Evolutionary conservation across 2,888 invertebrate species (phyloP).

Genomic region (Archaeoteleia sp.): DNA sequence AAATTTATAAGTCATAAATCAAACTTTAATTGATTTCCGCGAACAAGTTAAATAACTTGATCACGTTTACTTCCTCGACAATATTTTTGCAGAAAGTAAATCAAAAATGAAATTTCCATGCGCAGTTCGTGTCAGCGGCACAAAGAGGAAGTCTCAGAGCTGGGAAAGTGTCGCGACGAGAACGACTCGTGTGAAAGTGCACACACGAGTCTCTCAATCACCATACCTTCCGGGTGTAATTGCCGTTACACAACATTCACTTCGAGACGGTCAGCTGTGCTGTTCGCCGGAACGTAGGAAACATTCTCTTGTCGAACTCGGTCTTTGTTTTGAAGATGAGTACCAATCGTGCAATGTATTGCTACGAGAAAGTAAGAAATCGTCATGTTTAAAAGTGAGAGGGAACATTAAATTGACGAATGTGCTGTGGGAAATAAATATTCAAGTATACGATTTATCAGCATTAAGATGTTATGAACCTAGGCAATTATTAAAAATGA

Average conservation of each 20-base stretch:
- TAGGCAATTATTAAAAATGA: slow-evolving; percentile 11
- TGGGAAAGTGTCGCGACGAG: slow-evolving; percentile 58
- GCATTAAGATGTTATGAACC: not conserved
- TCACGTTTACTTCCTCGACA: no score
- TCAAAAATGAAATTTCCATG: no score
- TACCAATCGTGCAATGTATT: slow-evolving; percentile 20
- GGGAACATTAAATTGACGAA: slow-evolving; percentile 5
- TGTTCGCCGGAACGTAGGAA: slow-evolving; percentile 9
- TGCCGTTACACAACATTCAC: slow-evolving; percentile 61
- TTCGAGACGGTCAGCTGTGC: slow-evolving; percentile 48
- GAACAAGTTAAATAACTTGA: no score
- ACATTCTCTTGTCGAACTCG: slow-evolving; percentile 22
- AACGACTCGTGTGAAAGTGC: slow-evolving; percentile 62
- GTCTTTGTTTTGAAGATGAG: slow-evolving; percentile 40
- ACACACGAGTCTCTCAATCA: slow-evolving; percentile 54
- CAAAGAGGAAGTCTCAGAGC: slow-evolving; percentile 41
- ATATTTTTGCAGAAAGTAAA: no score
- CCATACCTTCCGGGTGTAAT: slow-evolving; percentile 58
- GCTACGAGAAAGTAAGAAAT: slow-evolving; percentile 19
- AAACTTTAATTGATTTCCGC: no score
- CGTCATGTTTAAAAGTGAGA: slow-evolving; percentile 24
- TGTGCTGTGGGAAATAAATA: no score
- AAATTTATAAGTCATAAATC: no score
- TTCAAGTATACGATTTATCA: slow-evolving; percentile 41
- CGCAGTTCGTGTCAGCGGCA: slow-evolving; percentile 10